A percentile compares a stretch with the other conserved stretches of the same genome.
These are phyloP conservation scores for Oryzaephilus surinamensis DNA, from an alignment of 1,140 invertebrate genomes.

Conservation along the genomic window DNA sequence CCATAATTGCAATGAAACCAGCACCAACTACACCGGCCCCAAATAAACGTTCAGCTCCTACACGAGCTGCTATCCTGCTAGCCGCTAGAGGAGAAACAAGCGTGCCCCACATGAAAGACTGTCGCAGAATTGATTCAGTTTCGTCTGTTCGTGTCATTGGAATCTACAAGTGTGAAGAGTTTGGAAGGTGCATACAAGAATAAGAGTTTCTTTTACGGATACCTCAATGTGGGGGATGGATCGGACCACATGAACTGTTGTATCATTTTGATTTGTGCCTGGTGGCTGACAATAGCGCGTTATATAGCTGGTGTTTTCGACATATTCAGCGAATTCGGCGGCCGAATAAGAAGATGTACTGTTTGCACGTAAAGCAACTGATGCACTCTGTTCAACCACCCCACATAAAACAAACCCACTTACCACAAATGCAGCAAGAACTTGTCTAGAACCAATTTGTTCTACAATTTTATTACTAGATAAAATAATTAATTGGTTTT, in stretches of 20 bases:
- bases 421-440: slow-evolving; percentile 41
- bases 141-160: slow-evolving; percentile 43
- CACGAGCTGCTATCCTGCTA: slow-evolving; percentile 44
- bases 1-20: slow-evolving; percentile 41
- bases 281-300: slow-evolving; percentile 33
- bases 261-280: slow-evolving; percentile 13
- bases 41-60: slow-evolving; percentile 45
- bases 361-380: slow-evolving; percentile 43
- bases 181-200: not conserved
- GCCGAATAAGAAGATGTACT: slow-evolving; percentile 31
- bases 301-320: slow-evolving; percentile 37
- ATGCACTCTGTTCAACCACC: slow-evolving; percentile 45
- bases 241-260: slow-evolving; percentile 26
- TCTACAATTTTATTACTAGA: slow-evolving; percentile 30
- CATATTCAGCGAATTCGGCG: slow-evolving; percentile 37
- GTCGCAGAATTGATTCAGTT: slow-evolving; percentile 43
- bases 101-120: slow-evolving; percentile 48
- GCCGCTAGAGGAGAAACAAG: slow-evolving; percentile 44
- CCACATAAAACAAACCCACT: slow-evolving; percentile 46
- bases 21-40: slow-evolving; percentile 44
- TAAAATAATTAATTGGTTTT: not conserved
- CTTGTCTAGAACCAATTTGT: slow-evolving; percentile 41
- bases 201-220: slow-evolving; percentile 4
- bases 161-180: slow-evolving; percentile 19
- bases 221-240: slow-evolving; percentile 35